Percentiles rank a stretch among this genome's conserved stretches.
Evolutionary conservation across 2,888 invertebrate genomes (phyloP).

Genomic region (Hirtodrosophila trivittata): DNA sequence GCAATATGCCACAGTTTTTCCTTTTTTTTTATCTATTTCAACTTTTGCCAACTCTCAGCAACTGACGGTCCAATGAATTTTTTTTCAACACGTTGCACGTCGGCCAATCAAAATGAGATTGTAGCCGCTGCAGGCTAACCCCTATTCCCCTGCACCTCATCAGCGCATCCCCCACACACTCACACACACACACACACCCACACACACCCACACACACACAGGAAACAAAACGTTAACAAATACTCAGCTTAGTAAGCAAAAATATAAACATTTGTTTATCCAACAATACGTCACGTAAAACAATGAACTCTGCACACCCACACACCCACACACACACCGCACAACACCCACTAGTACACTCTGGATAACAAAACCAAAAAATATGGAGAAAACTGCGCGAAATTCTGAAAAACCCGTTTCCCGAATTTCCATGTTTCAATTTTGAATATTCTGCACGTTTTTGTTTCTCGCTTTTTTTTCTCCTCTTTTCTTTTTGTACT

Average conservation of each 20-base stretch:
- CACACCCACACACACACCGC: not conserved
- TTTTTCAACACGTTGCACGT: not conserved
- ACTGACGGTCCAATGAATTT: conserved; percentile 29
- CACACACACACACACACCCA: not conserved
- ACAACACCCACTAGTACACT: not conserved
- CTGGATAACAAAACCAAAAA: not conserved
- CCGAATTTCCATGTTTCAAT: conserved; percentile 57
- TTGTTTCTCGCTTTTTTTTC: conserved; percentile 12
- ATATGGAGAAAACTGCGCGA: conserved; percentile 12
- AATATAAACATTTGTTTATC: conserved; percentile 65
- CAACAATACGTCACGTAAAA: conserved; percentile 56
- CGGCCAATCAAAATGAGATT: conserved; percentile 60
- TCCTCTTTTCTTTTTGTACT: conserved; percentile 5
- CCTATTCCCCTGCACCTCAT: not conserved
- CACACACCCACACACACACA: not conserved
- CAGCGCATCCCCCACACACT: not conserved
- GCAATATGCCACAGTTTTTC: conserved; percentile 9
- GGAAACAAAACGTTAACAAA: conserved; percentile 41
- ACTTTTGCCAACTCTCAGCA: conserved; percentile 19
- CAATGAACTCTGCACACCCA: conserved; percentile 48
- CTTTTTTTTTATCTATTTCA: conserved; percentile 24
- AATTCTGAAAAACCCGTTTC: conserved; percentile 17
- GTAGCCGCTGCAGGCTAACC: conserved; percentile 17
- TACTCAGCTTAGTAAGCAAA: conserved; percentile 52
- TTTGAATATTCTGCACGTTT: conserved; percentile 55